A percentile compares a stretch with the other conserved stretches of the same genome.
phyloP scores from a whole-genome alignment of 2,113 vertebrate species.

The Holacanthus passer region DNA sequence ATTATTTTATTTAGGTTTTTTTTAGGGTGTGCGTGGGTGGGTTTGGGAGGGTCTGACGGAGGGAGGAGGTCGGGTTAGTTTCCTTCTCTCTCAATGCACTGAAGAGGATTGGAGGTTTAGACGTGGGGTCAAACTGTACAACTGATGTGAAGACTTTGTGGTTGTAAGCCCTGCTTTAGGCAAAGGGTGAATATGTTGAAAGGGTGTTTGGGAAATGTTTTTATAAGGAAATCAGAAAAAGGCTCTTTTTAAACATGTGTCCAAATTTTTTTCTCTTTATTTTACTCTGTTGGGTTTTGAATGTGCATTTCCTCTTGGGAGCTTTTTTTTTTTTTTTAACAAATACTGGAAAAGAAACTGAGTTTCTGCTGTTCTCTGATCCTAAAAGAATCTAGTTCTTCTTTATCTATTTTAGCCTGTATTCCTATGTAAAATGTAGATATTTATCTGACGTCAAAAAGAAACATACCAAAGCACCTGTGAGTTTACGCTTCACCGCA shows the following conservation, averaged over 20 bases:
- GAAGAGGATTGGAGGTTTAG: slow-evolving; percentile 68
- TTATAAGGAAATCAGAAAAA: slow-evolving; percentile 72
- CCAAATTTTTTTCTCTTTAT: slow-evolving; percentile 43
- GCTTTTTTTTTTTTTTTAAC: slow-evolving; percentile 36
- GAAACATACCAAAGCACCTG: slow-evolving; percentile 83
- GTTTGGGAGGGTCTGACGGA: slow-evolving; percentile 35
- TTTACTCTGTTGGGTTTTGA: slow-evolving; percentile 53
- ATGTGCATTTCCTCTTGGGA: slow-evolving; percentile 64
- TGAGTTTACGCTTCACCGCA: slow-evolving; percentile 72
- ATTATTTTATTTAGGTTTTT: slow-evolving; percentile 78
- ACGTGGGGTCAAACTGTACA: slow-evolving; percentile 62
- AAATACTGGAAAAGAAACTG: slow-evolving; percentile 76
- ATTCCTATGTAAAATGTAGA: slow-evolving; percentile 76
- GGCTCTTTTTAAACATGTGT: slow-evolving; percentile 62
- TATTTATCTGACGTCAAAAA: slow-evolving; percentile 80
- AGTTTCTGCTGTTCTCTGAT: slow-evolving; percentile 73
- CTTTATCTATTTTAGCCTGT: slow-evolving; percentile 70
- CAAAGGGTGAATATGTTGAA: slow-evolving; percentile 49
- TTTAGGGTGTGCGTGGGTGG: slow-evolving; percentile 58
- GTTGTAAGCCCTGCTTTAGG: slow-evolving; percentile 47
- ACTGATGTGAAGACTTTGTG: slow-evolving; percentile 66
- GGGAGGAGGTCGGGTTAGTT: slow-evolving; percentile 39
- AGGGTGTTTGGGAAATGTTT: slow-evolving; percentile 62
- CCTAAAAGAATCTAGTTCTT: slow-evolving; percentile 68
- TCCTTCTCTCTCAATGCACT: slow-evolving; percentile 76